Evolutionary conservation across 2,888 invertebrate genomes (phyloP), one percentile per base, ranked within the genome.

Genomic region (Scotopteryx bipunctaria): DNA sequence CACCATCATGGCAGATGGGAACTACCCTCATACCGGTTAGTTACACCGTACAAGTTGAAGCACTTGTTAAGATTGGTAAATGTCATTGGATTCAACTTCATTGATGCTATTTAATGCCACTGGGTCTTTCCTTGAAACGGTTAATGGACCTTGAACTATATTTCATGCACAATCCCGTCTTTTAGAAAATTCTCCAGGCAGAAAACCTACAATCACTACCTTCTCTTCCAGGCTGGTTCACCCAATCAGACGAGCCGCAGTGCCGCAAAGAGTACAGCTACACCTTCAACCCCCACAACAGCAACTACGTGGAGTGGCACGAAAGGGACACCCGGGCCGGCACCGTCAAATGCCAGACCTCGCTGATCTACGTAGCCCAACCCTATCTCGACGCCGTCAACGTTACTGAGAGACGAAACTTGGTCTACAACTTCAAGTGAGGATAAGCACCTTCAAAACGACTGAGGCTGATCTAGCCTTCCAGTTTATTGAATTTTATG

Each of bases 401-500:
- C 75, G 96, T 97, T 35, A 97, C 97, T 0, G 97, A 97, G 78
- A 93, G 97, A 55, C 92, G 97, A 63, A 97, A 97, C 79, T 88
- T 97, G 66, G 95, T 96, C n/a, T 97, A 97, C 81, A 95, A 95
- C 78, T 96, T 95, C 78, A 92, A 81, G 91, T 42, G 8, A 35
- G 23, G 9, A 25, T 9, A 9, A n/a, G n/a, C n/a, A n/a, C n/a
- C n/a, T n/a, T 23, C 5, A 23, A n/a, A n/a, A n/a, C n/a, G n/a
- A n/a, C n/a, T n/a, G n/a, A n/a, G n/a, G n/a, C n/a, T n/a, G n/a
- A n/a, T n/a, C n/a, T n/a, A n/a, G n/a, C n/a, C n/a, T n/a, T n/a
- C n/a, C n/a, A n/a, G n/a, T n/a, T n/a, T n/a, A n/a, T n/a, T n/a
- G n/a, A n/a, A n/a, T n/a, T n/a, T n/a, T n/a, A n/a, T n/a, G n/a